A percentile compares a stretch with the other conserved stretches of the same genome.
These are phyloP conservation scores for Bubo blakistoni DNA, from an alignment of 2,113 vertebrate species.

Conservation along the genomic window DNA sequence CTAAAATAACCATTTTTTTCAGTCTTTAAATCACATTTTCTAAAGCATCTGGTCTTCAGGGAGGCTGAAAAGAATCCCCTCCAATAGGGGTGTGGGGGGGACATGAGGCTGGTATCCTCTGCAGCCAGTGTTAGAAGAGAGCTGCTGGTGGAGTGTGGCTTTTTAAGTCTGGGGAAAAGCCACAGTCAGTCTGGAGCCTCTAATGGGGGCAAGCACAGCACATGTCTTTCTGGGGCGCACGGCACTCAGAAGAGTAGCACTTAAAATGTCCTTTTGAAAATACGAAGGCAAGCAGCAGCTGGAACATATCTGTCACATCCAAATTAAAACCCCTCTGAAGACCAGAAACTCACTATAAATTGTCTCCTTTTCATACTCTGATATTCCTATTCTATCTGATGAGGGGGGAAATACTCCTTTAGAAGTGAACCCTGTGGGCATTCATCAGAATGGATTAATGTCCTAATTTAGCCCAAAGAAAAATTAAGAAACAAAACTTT, in stretches of 20 bases:
- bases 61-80: not conserved
- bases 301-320: not conserved
- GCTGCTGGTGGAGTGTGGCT: not conserved
- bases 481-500: slow-evolving; percentile 36
- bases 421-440: not conserved
- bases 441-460: slow-evolving; percentile 16
- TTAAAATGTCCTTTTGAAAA: not conserved
- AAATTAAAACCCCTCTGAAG: slow-evolving; percentile 23
- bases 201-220: not conserved
- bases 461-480: slow-evolving; percentile 30
- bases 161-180: not conserved
- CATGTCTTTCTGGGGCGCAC: not conserved
- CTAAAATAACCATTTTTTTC: not conserved
- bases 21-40: not conserved
- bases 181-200: rapidly evolving
- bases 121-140: not conserved
- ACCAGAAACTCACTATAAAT: slow-evolving; percentile 1
- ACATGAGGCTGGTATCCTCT: not conserved
- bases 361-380: not conserved
- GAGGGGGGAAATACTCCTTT: not conserved
- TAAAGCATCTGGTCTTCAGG: not conserved
- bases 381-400: slow-evolving; percentile 27
- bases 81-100: not conserved
- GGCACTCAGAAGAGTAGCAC: not conserved
- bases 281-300: not conserved